Percentiles rank a stretch among this genome's conserved stretches.
phyloP scores from a whole-genome alignment of 2,888 invertebrate genomes.

The Agriopis leucophaearia region DNA sequence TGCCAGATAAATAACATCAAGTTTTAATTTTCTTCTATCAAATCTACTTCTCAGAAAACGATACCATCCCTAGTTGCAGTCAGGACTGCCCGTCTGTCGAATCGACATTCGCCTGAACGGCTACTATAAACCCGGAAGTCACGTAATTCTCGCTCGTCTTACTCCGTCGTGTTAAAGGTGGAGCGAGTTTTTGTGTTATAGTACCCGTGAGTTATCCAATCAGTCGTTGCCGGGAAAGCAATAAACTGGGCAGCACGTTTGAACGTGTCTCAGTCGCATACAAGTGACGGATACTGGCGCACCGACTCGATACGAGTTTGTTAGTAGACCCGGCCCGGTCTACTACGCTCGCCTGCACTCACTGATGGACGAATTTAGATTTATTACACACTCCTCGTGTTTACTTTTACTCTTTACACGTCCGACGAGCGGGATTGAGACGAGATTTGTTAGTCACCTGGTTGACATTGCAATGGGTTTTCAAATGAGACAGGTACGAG shows the following conservation, averaged over 20 bases:
- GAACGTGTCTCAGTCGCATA: slow-evolving; percentile 55
- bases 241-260: slow-evolving; percentile 76
- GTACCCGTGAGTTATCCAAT: slow-evolving; percentile 68
- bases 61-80: slow-evolving; percentile 2
- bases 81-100: slow-evolving; percentile 4
- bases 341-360: slow-evolving; percentile 60
- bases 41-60: slow-evolving; percentile 12
- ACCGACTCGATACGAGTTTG: not conserved
- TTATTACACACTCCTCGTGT: slow-evolving; percentile 62
- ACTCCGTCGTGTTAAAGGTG: slow-evolving; percentile 40
- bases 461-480: slow-evolving; percentile 23
- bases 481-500: slow-evolving; percentile 2
- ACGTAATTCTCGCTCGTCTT: slow-evolving; percentile 45
- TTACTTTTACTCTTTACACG: slow-evolving; percentile 56
- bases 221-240: slow-evolving; percentile 66
- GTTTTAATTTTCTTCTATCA: not conserved
- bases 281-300: slow-evolving; percentile 15
- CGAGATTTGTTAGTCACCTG: slow-evolving; percentile 57
- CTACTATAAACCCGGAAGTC: slow-evolving; percentile 47
- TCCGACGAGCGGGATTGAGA: slow-evolving; percentile 48
- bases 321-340: slow-evolving; percentile 26
- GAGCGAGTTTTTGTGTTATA: slow-evolving; percentile 56
- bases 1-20: not conserved
- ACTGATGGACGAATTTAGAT: slow-evolving; percentile 71
- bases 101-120: slow-evolving; percentile 37